A percentile compares a stretch with the other conserved stretches of the same genome.
phyloP scores from a whole-genome alignment of 2,113 vertebrate species.

The Stigmatopora nigra region DNA sequence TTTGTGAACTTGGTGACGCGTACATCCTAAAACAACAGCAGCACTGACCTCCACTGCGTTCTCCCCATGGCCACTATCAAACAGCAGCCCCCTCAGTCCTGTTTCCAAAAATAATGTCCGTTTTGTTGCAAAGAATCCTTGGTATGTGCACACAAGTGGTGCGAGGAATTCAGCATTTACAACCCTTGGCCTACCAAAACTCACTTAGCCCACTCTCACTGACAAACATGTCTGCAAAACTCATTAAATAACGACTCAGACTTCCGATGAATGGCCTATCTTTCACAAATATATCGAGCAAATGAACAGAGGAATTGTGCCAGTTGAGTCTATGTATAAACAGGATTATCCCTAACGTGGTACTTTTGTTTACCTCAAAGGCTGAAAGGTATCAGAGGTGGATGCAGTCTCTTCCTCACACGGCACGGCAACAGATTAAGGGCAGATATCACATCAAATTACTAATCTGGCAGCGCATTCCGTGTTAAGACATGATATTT shows the following conservation, averaged over 20 bases:
- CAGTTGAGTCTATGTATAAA: slow-evolving; percentile 32
- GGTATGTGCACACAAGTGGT: slow-evolving; percentile 56
- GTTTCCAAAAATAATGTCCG: slow-evolving; percentile 68
- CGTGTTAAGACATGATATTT: slow-evolving; percentile 24
- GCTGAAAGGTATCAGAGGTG: slow-evolving; percentile 7
- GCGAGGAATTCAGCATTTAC: slow-evolving; percentile 51
- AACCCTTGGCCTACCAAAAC: slow-evolving; percentile 20
- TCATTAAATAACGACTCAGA: slow-evolving; percentile 3
- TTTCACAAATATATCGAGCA: slow-evolving; percentile 4
- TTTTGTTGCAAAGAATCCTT: slow-evolving; percentile 70
- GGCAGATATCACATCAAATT: slow-evolving; percentile 26
- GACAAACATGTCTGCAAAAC: slow-evolving; percentile 1
- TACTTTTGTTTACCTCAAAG: slow-evolving; percentile 39
- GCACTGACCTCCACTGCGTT: slow-evolving; percentile 2
- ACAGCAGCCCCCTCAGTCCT: slow-evolving; percentile 40
- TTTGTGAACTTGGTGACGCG: slow-evolving; percentile 3
- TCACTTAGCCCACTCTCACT: slow-evolving; percentile 13
- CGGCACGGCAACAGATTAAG: slow-evolving; percentile 34
- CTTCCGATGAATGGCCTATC: background rate
- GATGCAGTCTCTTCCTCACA: slow-evolving; percentile 14
- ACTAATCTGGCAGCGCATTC: slow-evolving; percentile 8
- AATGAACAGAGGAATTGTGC: slow-evolving; percentile 9
- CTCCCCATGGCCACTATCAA: slow-evolving; percentile 13
- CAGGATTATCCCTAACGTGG: slow-evolving; percentile 33
- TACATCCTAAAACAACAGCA: background rate